Conservation (phyloP, 2,797 vertebrate genomes). For the Cryptoprocta ferox region DNA sequence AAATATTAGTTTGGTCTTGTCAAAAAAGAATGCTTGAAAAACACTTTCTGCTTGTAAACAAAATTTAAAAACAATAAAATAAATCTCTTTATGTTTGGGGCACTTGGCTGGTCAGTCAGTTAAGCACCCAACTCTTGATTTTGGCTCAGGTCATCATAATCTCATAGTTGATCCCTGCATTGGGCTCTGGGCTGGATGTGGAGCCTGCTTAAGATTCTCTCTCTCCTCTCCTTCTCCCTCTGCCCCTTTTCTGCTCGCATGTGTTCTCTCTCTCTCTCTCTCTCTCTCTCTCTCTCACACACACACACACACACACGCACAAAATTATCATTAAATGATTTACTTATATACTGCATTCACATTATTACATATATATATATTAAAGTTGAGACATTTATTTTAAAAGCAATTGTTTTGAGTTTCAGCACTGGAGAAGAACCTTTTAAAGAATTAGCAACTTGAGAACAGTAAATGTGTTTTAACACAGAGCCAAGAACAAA, state of each 20-base stretch:
- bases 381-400: neutral
- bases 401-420: neutral
- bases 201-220: too few species aligned
- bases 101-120: too few species aligned
- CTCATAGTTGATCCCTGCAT: too few species aligned
- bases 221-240: too few species aligned
- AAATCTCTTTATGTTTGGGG: too few species aligned
- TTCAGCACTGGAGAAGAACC: neutral
- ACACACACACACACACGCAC: too few species aligned
- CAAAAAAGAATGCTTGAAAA: neutral
- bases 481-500: neutral
- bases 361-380: neutral
- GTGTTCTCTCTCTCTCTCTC: too few species aligned
- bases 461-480: neutral
- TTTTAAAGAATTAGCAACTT: neutral
- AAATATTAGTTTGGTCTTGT: neutral
- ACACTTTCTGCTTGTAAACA: neutral
- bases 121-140: too few species aligned
- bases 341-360: neutral
- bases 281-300: too few species aligned
- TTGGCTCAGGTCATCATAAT: too few species aligned
- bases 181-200: too few species aligned
- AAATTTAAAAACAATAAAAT: neutral
- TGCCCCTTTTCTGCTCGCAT: too few species aligned
- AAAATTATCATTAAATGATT: neutral